These are phyloP conservation scores for Nephrotoma flavescens DNA, from an alignment of 2,888 invertebrate genomes.

Conservation along the genomic window DNA sequence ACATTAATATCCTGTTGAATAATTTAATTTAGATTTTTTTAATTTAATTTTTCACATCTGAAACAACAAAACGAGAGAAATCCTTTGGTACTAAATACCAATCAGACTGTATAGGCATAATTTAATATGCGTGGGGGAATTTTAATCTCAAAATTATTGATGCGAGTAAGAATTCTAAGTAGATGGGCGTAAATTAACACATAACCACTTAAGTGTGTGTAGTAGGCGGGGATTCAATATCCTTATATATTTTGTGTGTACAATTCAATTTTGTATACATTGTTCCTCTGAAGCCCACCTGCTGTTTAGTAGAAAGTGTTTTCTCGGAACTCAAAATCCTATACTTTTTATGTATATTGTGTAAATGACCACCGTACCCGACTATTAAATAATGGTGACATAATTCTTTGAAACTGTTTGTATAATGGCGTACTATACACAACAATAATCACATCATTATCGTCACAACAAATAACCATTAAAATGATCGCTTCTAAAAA, in stretches of 20 bases:
- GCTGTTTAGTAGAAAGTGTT: neutral
- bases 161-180: neutral
- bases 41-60: neutral
- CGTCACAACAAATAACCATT: neutral
- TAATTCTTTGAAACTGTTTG: neutral
- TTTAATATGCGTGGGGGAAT: neutral
- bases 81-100: neutral
- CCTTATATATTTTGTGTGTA: neutral
- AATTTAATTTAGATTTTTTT: neutral
- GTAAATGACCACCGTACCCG: neutral
- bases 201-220: neutral
- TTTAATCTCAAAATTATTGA: neutral
- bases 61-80: neutral
- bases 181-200: neutral
- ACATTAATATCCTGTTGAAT: neutral
- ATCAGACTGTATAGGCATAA: neutral
- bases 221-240: neutral
- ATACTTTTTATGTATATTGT: neutral
- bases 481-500: neutral
- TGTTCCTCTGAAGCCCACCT: neutral
- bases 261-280: neutral
- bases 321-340: neutral
- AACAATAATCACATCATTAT: neutral
- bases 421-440: too few relatives aligned
- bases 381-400: neutral